A percentile compares a stretch with the other conserved stretches of the same genome.
Evolutionary conservation across 1,140 invertebrate species (phyloP).

Genomic region (Diachasma alloeum): DNA sequence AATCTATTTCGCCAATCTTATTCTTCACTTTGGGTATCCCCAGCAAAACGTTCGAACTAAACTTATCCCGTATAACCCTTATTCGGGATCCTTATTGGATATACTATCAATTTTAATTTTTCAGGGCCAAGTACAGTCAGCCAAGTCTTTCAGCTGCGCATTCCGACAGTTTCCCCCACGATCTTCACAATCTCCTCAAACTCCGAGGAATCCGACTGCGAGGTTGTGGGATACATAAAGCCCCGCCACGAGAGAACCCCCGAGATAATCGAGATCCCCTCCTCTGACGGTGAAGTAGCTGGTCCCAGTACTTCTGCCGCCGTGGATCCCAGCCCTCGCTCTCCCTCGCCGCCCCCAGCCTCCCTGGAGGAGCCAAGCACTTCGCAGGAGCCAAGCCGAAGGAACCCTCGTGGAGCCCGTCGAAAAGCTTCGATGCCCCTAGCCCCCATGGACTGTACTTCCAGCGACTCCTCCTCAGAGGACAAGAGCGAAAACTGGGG

Average conservation of each 20-base stretch:
- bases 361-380: background rate
- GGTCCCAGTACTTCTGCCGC: background rate
- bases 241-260: conserved; percentile 66
- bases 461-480: background rate
- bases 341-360: background rate
- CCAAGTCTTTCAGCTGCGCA: conserved; percentile 39
- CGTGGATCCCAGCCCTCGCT: background rate
- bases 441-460: background rate
- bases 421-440: background rate
- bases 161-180: conserved; percentile 31
- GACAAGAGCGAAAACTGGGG: background rate
- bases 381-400: background rate
- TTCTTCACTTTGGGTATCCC: no score
- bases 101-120: conserved; percentile 20
- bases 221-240: conserved; percentile 65
- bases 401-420: background rate
- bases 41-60: no score
- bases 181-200: conserved; percentile 49
- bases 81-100: no score
- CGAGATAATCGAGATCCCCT: conserved; percentile 62
- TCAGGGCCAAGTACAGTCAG: conserved; percentile 48
- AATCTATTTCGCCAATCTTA: no score
- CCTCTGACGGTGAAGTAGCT: conserved; percentile 52
- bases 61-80: no score
- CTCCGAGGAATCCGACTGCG: conserved; percentile 48